Conservation (phyloP, 2,888 invertebrate species). For the Odontocolon sp. region DNA sequence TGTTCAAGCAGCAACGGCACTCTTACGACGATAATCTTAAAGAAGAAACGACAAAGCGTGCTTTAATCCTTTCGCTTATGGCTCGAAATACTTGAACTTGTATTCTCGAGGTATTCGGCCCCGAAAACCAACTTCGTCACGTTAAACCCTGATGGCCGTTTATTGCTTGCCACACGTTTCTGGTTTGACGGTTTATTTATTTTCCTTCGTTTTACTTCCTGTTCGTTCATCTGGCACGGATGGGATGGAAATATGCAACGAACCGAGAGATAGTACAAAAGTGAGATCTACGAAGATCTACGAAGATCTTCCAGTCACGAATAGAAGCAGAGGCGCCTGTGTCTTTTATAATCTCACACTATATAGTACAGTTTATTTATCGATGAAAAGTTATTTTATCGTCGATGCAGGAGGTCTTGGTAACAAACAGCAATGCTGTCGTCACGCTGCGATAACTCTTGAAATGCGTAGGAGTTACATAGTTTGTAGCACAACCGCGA, state of each 20-base stretch:
- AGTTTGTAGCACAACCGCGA: slow-evolving; percentile 6
- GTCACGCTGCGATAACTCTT: slow-evolving; percentile 12
- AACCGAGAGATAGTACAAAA: neutral
- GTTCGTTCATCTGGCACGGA: slow-evolving; percentile 9
- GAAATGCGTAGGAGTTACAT: slow-evolving; percentile 2
- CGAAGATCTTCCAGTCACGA: neutral
- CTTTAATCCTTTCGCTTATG: neutral
- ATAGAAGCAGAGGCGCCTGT: neutral
- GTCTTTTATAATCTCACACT: neutral
- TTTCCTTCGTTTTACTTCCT: slow-evolving; percentile 24
- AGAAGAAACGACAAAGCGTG: too few species aligned
- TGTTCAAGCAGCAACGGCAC: neutral
- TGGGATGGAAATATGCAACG: neutral
- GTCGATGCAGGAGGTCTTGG: neutral
- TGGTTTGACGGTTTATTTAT: slow-evolving; percentile 23
- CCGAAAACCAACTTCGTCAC: neutral
- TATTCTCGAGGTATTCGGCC: neutral
- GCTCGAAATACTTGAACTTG: neutral
- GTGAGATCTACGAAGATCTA: neutral
- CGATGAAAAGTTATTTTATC: slow-evolving; percentile 30
- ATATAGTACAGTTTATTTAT: slow-evolving; percentile 34
- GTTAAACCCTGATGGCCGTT: neutral
- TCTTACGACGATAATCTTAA: neutral
- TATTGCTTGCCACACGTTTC: neutral
- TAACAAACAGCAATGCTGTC: slow-evolving; percentile 7